A percentile compares a stretch with the other conserved stretches of the same genome.
Conservation (phyloP, 2,888 invertebrate species). For the Eilema depressum region DNA sequence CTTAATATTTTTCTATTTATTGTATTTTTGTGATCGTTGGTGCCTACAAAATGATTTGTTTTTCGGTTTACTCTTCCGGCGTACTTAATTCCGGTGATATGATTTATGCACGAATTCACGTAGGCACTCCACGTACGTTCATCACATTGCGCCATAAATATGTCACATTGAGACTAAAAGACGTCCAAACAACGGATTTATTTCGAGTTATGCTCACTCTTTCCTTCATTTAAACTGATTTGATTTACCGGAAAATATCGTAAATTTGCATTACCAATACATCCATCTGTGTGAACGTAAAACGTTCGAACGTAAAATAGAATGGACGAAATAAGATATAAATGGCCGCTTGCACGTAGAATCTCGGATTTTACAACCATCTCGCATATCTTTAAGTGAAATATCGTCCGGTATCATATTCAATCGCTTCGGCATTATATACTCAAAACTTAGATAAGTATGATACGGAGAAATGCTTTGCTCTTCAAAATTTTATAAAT, state of each 20-base stretch:
- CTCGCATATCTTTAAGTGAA: slow-evolving; percentile 72
- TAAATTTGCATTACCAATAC: slow-evolving; percentile 80
- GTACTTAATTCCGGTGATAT: slow-evolving; percentile 70
- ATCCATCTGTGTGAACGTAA: slow-evolving; percentile 67
- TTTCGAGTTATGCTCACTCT: slow-evolving; percentile 69
- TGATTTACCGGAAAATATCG: slow-evolving; percentile 77
- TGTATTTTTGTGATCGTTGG: slow-evolving; percentile 68
- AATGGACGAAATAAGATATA: slow-evolving; percentile 78
- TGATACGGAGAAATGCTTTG: slow-evolving; percentile 44
- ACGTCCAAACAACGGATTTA: slow-evolving; percentile 66
- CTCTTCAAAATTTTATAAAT: slow-evolving; percentile 50
- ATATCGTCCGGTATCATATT: slow-evolving; percentile 70
- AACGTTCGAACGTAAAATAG: slow-evolving; percentile 74
- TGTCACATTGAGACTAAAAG: slow-evolving; percentile 65
- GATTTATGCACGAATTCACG: slow-evolving; percentile 65
- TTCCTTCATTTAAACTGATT: slow-evolving; percentile 65
- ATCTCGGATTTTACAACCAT: slow-evolving; percentile 75
- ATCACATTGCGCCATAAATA: slow-evolving; percentile 58
- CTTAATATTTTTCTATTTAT: slow-evolving; percentile 78
- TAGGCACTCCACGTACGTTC: slow-evolving; percentile 59
- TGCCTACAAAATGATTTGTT: slow-evolving; percentile 75
- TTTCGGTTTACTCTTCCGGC: slow-evolving; percentile 70
- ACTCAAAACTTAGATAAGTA: slow-evolving; percentile 54
- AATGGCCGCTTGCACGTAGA: slow-evolving; percentile 70
- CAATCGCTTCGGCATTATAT: slow-evolving; percentile 65